A percentile compares a stretch with the other conserved stretches of the same genome.
Conservation (phyloP, 2,888 invertebrate species). For the Drosophila rellima region DNA sequence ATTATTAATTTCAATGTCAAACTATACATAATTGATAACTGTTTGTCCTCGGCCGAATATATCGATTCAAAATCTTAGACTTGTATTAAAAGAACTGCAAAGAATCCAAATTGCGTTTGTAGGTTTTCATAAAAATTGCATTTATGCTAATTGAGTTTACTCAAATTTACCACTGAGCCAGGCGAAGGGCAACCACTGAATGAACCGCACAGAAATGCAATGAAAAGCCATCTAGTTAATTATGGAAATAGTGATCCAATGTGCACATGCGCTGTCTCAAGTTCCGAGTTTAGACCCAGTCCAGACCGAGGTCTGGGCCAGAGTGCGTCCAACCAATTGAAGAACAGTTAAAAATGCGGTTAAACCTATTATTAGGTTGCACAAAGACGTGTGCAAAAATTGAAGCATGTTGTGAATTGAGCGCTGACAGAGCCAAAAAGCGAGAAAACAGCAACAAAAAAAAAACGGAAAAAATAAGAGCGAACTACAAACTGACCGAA, state of each 20-base stretch:
- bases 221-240: slow-evolving; percentile 78
- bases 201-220: slow-evolving; percentile 42
- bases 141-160: slow-evolving; percentile 12
- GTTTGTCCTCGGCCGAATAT: not conserved
- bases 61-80: not conserved
- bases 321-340: slow-evolving; percentile 64
- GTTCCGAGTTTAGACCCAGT: slow-evolving; percentile 22
- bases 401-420: slow-evolving; percentile 67
- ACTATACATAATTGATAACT: not conserved
- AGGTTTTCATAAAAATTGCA: not conserved
- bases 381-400: slow-evolving; percentile 69
- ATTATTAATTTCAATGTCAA: not conserved
- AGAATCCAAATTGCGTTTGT: not conserved
- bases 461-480: slow-evolving; percentile 20
- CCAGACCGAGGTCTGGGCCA: not conserved
- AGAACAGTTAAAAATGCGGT: slow-evolving; percentile 80
- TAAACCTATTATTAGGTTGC: slow-evolving; percentile 78
- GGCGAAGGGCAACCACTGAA: slow-evolving; percentile 25
- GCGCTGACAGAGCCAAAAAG: slow-evolving; percentile 42
- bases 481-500: slow-evolving; percentile 23
- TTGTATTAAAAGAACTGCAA: not conserved
- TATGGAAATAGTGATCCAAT: slow-evolving; percentile 71
- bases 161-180: not conserved
- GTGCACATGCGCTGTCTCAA: slow-evolving; percentile 69
- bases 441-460: slow-evolving; percentile 15